These are phyloP conservation scores for Phengaris arion DNA, from an alignment of 2,888 invertebrate genomes.

Conservation along the genomic window DNA sequence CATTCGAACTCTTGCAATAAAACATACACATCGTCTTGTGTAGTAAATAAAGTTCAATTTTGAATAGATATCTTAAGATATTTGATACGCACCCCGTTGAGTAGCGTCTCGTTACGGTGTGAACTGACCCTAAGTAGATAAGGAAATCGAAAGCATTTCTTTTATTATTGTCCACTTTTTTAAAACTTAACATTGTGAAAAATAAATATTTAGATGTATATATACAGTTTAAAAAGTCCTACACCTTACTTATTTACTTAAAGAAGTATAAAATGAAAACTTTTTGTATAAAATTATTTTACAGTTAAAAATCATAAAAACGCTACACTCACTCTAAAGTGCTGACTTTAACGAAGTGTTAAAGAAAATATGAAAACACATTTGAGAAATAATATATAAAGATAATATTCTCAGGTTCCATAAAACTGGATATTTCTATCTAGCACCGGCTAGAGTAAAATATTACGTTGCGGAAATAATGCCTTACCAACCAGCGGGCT, in stretches of 20 bases:
- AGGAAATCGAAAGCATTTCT: background rate
- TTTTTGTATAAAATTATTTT: background rate
- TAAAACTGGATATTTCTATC: constrained; percentile 12
- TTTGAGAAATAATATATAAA: constrained; percentile 16
- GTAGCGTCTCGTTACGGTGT: too few relatives aligned
- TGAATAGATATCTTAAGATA: too few relatives aligned
- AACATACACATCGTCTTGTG: too few relatives aligned
- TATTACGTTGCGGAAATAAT: constrained; percentile 27
- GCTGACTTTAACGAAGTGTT: constrained; percentile 13
- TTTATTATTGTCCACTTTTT: background rate
- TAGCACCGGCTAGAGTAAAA: constrained; percentile 22
- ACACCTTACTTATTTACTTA: too few relatives aligned
- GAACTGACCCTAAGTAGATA: too few relatives aligned
- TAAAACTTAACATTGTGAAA: too few relatives aligned
- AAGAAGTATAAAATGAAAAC: background rate
- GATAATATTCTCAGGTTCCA: constrained; percentile 9
- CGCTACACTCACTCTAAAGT: background rate
- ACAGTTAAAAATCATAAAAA: background rate
- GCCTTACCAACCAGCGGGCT: constrained; percentile 4
- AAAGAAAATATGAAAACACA: constrained; percentile 13
- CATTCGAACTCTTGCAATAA: too few relatives aligned
- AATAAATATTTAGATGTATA: too few relatives aligned
- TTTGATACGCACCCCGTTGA: too few relatives aligned
- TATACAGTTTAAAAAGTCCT: too few relatives aligned
- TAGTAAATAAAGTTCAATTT: too few relatives aligned